phyloP scores from a whole-genome alignment of 2,113 vertebrate genomes.

The Proterorhinus semilunaris region DNA sequence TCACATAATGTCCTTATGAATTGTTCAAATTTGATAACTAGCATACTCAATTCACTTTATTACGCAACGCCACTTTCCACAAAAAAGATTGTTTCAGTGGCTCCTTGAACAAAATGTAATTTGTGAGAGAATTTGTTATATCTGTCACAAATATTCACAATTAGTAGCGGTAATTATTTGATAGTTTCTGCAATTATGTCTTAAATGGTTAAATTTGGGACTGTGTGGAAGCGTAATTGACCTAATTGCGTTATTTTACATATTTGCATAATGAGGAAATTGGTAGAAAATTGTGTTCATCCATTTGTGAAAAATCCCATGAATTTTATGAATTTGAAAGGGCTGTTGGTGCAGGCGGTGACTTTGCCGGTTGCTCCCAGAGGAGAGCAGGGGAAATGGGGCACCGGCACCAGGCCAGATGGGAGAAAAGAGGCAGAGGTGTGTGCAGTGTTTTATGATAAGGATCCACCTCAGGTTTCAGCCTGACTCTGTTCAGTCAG shows the following conservation, averaged over 20 bases:
- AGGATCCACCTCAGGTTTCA: slow-evolving; percentile 1
- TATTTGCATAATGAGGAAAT: slow-evolving; percentile 99
- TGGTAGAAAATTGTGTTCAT: slow-evolving; percentile 99
- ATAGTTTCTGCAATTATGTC: slow-evolving; percentile 99
- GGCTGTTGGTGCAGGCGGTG: slow-evolving; percentile 96
- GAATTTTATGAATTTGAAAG: slow-evolving; percentile 99
- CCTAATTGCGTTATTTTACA: slow-evolving; percentile 99
- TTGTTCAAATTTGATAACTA: slow-evolving; percentile 99
- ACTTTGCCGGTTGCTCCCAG: slow-evolving; percentile 94
- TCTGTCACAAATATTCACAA: slow-evolving; percentile 99
- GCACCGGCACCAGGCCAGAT: slow-evolving; percentile 83
- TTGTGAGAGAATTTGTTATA: slow-evolving; percentile 99
- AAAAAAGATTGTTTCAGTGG: slow-evolving; percentile 89
- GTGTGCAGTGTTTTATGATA: slow-evolving; percentile 20
- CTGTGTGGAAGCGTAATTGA: slow-evolving; percentile 98
- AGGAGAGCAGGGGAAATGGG: slow-evolving; percentile 85
- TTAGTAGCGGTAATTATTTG: slow-evolving; percentile 99
- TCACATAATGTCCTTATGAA: slow-evolving; percentile 96
- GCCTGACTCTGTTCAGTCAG: neutral
- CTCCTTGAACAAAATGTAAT: slow-evolving; percentile 96
- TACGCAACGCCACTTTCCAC: slow-evolving; percentile 93
- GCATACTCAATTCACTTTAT: slow-evolving; percentile 94
- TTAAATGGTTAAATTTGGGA: slow-evolving; percentile 99
- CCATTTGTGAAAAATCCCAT: slow-evolving; percentile 96
- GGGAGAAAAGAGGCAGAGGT: slow-evolving; percentile 41